These are phyloP conservation scores for Onychomys leucogaster DNA, from an alignment of 2,797 vertebrate genomes.

Conservation along the genomic window DNA sequence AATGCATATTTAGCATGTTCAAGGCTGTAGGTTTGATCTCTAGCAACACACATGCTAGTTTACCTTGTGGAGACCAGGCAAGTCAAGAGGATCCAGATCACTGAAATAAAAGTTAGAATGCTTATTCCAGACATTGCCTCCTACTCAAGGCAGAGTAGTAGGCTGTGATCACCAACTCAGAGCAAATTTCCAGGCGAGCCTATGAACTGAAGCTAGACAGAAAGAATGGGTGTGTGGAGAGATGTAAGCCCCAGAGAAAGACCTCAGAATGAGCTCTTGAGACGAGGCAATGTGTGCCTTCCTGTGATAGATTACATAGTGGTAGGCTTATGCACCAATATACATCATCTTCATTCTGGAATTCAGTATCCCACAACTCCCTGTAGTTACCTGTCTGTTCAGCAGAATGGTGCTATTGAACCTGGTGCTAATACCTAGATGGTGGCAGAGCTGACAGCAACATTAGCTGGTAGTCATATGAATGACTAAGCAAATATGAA, in stretches of 20 bases:
- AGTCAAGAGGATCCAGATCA: background rate
- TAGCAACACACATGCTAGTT: background rate
- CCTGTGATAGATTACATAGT: background rate
- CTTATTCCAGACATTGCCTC: background rate
- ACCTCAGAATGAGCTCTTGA: background rate
- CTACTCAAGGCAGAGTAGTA: background rate
- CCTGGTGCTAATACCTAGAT: slow-evolving; percentile 78
- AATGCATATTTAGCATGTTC: background rate
- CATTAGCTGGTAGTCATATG: background rate
- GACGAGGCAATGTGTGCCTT: background rate
- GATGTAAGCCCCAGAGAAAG: background rate
- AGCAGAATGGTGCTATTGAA: slow-evolving; percentile 86
- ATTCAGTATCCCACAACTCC: slow-evolving; percentile 59
- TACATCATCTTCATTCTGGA: background rate
- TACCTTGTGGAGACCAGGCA: background rate
- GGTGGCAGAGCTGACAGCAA: slow-evolving; percentile 65
- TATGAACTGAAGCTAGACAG: background rate
- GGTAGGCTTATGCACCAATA: background rate
- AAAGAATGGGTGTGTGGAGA: background rate
- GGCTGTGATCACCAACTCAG: slow-evolving; percentile 2
- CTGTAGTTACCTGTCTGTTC: slow-evolving; percentile 74
- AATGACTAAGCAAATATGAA: background rate
- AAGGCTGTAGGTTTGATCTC: background rate
- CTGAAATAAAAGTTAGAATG: background rate
- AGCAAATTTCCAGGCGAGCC: background rate